These are phyloP conservation scores for Coracopsis vasa DNA, from an alignment of 2,113 vertebrate genomes.

Conservation along the genomic window DNA sequence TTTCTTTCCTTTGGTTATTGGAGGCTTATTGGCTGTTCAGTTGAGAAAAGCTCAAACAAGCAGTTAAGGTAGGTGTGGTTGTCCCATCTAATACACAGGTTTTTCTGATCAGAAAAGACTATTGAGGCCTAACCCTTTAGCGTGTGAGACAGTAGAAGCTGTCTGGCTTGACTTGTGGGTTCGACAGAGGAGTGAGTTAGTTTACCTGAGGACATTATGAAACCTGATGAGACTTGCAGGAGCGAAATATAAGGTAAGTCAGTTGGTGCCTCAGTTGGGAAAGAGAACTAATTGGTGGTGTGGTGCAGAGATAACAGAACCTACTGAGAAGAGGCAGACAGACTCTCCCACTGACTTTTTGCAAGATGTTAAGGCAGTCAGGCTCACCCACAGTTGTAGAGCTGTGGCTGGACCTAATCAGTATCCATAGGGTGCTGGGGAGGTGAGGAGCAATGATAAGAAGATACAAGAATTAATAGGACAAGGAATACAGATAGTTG, in stretches of 20 bases:
- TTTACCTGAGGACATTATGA: conserved; percentile 46
- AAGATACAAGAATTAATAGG: background rate
- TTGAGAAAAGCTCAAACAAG: background rate
- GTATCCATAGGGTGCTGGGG: background rate
- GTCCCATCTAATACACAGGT: background rate
- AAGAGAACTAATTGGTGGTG: background rate
- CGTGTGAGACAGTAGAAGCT: background rate
- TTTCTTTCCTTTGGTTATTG: background rate
- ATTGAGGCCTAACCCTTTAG: background rate
- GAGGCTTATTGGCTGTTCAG: background rate
- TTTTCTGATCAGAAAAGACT: background rate
- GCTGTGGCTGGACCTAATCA: background rate
- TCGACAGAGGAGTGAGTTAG: conserved; percentile 37
- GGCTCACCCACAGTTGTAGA: background rate
- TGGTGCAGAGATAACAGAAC: background rate
- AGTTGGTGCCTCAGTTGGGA: background rate
- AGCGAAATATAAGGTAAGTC: conserved; percentile 19
- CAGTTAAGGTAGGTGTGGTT: background rate
- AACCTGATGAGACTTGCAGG: background rate
- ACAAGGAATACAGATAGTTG: background rate
- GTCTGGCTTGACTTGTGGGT: conserved; percentile 17
- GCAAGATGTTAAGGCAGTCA: background rate
- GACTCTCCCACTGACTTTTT: background rate
- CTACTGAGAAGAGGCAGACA: background rate
- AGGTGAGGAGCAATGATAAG: background rate